phyloP scores from a whole-genome alignment of 2,797 vertebrate genomes.

The Arnoldichthys spilopterus region DNA sequence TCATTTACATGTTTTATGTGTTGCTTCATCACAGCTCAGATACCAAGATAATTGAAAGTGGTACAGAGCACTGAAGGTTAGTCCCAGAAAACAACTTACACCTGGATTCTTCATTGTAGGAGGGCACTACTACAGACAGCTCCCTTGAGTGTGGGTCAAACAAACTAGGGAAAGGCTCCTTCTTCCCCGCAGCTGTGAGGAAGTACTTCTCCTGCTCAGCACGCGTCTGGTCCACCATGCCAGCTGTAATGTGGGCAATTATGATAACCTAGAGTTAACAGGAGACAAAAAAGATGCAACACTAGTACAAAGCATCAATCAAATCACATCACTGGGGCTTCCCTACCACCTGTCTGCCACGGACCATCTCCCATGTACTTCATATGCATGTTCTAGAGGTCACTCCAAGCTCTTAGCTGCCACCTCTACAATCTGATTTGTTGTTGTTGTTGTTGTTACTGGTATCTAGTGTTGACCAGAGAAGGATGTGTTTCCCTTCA shows the following conservation, averaged over 20 bases:
- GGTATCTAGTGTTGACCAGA: too few relatives aligned
- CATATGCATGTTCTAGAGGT: too few relatives aligned
- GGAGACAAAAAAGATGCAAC: background rate
- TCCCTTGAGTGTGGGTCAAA: conserved; percentile 82
- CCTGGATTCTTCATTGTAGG: conserved; percentile 93
- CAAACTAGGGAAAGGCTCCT: conserved; percentile 82
- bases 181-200: conserved; percentile 72
- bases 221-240: conserved; percentile 75
- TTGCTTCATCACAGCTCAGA: background rate
- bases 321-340: too few relatives aligned
- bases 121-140: conserved; percentile 90
- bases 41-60: background rate
- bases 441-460: too few relatives aligned
- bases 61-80: too few relatives aligned
- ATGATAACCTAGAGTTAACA: conserved; percentile 74
- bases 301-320: too few relatives aligned
- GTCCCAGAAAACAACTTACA: conserved; percentile 87
- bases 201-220: conserved; percentile 87
- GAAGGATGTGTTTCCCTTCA: too few relatives aligned
- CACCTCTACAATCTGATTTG: too few relatives aligned
- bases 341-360: too few relatives aligned
- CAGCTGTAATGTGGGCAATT: conserved; percentile 84
- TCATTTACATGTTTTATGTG: too few relatives aligned
- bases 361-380: too few relatives aligned
- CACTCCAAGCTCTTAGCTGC: too few relatives aligned